These are phyloP conservation scores for Helicoverpa armigera DNA, from an alignment of 1,140 invertebrate genomes.

Conservation along the genomic window DNA sequence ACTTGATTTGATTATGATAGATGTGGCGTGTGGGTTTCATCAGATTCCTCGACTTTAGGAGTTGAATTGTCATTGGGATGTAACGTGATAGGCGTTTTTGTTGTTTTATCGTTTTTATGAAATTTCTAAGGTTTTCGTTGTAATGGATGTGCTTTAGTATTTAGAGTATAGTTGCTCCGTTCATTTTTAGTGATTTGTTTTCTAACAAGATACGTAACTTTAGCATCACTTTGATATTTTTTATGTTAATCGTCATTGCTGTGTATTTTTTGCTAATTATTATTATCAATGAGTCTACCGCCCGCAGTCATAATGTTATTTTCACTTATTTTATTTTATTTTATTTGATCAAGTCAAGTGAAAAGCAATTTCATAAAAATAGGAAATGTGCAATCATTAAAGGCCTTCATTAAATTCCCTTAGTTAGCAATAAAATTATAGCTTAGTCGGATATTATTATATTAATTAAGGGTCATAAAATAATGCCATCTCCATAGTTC, in stretches of 20 bases:
- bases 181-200: too few species aligned
- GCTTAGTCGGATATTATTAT: neutral
- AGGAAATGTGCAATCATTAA: neutral
- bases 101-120: neutral
- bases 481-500: conserved; percentile 37
- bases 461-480: conserved; percentile 40
- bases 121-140: neutral
- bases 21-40: conserved; percentile 15
- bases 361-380: neutral
- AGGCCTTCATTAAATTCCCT: conserved; percentile 12
- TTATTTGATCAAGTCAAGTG: neutral
- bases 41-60: neutral
- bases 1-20: conserved; percentile 48
- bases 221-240: too few species aligned
- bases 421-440: neutral
- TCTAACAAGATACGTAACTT: too few species aligned
- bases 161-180: too few species aligned
- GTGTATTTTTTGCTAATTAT: neutral
- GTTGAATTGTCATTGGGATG: neutral
- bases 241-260: too few species aligned
- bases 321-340: neutral
- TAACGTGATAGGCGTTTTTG: neutral
- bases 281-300: neutral
- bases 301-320: neutral
- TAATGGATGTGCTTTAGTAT: too few species aligned